phyloP scores from a whole-genome alignment of 1,140 invertebrate genomes.

The Venturia canescens region DNA sequence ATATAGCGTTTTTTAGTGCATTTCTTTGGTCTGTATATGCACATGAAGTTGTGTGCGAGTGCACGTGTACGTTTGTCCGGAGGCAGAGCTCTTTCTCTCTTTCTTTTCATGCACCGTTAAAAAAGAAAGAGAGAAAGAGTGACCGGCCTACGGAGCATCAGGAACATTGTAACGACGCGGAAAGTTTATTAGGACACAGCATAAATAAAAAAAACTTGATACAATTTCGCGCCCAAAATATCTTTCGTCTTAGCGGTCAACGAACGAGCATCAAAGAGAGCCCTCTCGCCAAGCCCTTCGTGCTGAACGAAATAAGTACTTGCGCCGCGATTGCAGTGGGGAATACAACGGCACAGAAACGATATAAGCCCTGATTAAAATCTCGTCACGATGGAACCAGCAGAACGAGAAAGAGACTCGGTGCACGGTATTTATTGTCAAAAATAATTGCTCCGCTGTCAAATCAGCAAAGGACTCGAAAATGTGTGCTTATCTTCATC shows the following conservation, averaged over 20 bases:
- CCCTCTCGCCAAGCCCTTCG: constrained; percentile 12
- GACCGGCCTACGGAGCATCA: neutral
- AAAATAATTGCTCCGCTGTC: constrained; percentile 36
- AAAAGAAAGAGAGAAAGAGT: neutral
- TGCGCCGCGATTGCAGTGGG: neutral
- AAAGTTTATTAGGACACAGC: too few relatives aligned
- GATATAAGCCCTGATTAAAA: constrained; percentile 16
- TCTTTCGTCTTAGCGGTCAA: neutral
- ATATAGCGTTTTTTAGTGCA: neutral
- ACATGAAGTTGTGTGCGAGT: neutral
- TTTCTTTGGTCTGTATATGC: neutral
- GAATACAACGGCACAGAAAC: constrained; percentile 20
- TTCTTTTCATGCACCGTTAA: neutral
- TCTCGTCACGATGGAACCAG: constrained; percentile 32
- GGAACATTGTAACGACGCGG: too few relatives aligned
- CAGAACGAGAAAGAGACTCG: neutral
- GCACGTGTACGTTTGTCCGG: neutral
- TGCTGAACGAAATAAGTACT: constrained; percentile 27
- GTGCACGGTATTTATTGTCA: constrained; percentile 35
- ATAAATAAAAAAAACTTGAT: neutral
- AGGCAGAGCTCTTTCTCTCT: neutral
- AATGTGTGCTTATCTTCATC: constrained; percentile 33
- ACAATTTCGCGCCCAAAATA: neutral
- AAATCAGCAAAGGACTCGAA: constrained; percentile 6
- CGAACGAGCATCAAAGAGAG: neutral